Conservation (phyloP, 2,888 invertebrate species). For the Callyntrura guangdongensis region DNA sequence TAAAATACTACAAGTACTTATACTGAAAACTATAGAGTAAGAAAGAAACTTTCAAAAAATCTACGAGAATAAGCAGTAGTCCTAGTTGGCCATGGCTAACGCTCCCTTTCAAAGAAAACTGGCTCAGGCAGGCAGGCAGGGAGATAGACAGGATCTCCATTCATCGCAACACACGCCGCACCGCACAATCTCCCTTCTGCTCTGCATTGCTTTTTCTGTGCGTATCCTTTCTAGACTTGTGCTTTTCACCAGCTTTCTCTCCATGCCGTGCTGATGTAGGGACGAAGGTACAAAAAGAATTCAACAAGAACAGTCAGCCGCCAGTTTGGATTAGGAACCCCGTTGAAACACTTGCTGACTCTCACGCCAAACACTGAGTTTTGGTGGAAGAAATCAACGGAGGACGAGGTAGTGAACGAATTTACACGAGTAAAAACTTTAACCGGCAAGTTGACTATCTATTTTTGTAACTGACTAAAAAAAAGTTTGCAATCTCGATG, state of each 20-base stretch:
- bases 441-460: constrained; percentile 48
- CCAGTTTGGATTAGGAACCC: constrained; percentile 70
- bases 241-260: background rate
- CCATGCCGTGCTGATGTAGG: background rate
- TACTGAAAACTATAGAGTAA: background rate
- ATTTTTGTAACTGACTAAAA: constrained; percentile 44
- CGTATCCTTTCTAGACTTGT: constrained; percentile 4
- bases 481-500: constrained; percentile 19
- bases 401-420: constrained; percentile 1
- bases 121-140: background rate
- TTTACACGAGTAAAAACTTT: constrained; percentile 34
- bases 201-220: background rate
- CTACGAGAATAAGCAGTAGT: background rate
- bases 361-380: constrained; percentile 8
- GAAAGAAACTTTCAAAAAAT: constrained; percentile 21
- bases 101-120: background rate
- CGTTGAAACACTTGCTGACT: constrained; percentile 56
- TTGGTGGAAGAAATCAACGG: constrained; percentile 1
- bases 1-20: constrained; percentile 13
- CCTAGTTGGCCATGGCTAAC: background rate
- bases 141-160: background rate
- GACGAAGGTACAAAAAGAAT: constrained; percentile 49
- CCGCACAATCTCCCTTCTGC: background rate
- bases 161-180: background rate
- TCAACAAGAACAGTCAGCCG: constrained; percentile 55